These are phyloP conservation scores for Falco columbarius DNA, from an alignment of 2,797 vertebrate species.

Conservation along the genomic window DNA sequence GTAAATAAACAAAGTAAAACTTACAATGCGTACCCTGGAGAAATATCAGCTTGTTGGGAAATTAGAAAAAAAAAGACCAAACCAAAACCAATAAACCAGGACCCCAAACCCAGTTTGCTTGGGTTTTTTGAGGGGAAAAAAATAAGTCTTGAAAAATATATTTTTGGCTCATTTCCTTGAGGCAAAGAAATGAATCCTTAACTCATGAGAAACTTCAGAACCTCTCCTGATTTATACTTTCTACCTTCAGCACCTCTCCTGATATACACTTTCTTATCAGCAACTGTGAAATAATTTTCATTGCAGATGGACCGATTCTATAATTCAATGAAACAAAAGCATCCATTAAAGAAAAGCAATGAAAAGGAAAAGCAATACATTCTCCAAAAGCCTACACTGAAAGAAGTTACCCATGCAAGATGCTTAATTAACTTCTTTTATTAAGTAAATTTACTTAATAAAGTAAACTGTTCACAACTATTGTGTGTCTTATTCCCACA, in stretches of 20 bases:
- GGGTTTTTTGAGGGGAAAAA: neutral
- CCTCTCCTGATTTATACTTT: neutral
- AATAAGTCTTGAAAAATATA: neutral
- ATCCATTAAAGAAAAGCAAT: neutral
- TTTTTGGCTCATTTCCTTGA: neutral
- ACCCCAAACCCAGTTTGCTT: neutral
- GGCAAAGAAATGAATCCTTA: neutral
- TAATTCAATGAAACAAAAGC: neutral
- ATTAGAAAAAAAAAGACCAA: neutral
- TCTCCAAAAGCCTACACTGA: neutral
- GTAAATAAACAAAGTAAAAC: neutral
- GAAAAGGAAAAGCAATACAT: constrained; percentile 6
- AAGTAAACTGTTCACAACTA: neutral
- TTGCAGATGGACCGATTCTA: neutral
- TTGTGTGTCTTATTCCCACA: neutral
- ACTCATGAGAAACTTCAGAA: neutral
- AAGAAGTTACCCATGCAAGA: constrained; percentile 26
- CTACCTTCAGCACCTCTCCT: neutral
- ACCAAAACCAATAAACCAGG: neutral
- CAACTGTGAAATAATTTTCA: neutral
- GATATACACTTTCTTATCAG: neutral
- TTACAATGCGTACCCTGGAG: rapidly evolving
- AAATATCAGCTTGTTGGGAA: neutral
- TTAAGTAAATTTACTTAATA: constrained; percentile 1
- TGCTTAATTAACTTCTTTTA: constrained; percentile 41